These are phyloP conservation scores for Cecidostiba fungosa DNA, from an alignment of 2,888 invertebrate species.

Conservation along the genomic window DNA sequence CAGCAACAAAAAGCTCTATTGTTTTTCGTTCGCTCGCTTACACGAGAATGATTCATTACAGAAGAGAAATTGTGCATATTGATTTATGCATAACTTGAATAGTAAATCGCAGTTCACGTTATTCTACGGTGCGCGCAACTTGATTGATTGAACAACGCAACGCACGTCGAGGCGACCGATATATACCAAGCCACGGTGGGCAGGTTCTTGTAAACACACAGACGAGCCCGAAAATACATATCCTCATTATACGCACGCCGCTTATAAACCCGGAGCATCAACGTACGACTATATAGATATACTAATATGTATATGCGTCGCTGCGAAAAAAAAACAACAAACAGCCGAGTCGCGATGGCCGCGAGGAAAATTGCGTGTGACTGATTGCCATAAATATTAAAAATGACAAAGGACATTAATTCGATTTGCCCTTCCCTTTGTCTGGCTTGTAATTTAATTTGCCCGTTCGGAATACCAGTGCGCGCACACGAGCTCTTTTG, in stretches of 20 bases:
- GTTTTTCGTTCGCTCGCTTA: background rate
- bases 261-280: background rate
- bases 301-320: too few relatives aligned
- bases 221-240: background rate
- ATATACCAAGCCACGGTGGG: too few relatives aligned
- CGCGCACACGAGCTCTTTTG: constrained; percentile 30
- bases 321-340: background rate
- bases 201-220: background rate
- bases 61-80: background rate
- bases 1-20: background rate
- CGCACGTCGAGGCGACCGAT: background rate
- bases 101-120: constrained; percentile 21
- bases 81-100: constrained; percentile 30
- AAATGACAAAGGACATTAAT: constrained; percentile 60
- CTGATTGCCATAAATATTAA: constrained; percentile 61
- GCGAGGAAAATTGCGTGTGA: constrained; percentile 45
- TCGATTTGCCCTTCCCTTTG: constrained; percentile 56
- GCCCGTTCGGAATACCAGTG: constrained; percentile 46
- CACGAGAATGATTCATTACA: background rate
- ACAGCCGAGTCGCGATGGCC: background rate
- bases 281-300: too few relatives aligned
- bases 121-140: background rate
- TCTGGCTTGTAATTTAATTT: constrained; percentile 60
- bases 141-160: constrained; percentile 33
- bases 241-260: constrained; percentile 5